Percentiles rank a stretch among this genome's conserved stretches.
These are phyloP conservation scores for Sesia apiformis DNA, from an alignment of 2,888 invertebrate species.

Conservation along the genomic window DNA sequence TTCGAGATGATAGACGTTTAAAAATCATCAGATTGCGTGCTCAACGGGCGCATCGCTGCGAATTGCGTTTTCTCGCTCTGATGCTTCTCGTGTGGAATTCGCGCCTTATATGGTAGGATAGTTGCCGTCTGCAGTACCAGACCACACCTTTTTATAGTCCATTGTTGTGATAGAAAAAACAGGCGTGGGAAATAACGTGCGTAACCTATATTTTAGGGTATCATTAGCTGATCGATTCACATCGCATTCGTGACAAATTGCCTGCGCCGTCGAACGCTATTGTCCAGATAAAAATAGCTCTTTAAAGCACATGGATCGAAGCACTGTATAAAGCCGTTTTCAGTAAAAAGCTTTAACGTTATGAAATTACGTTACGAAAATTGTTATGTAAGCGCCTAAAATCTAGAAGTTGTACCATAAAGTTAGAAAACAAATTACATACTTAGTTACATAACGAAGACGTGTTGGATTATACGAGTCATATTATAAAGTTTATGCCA, in stretches of 20 bases:
- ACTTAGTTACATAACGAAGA: too few relatives aligned
- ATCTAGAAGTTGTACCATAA: too few relatives aligned
- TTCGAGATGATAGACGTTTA: not conserved
- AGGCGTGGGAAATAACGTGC: conserved; percentile 40
- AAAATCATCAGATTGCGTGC: conserved; percentile 10
- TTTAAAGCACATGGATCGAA: too few relatives aligned
- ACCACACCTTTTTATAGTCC: conserved; percentile 25
- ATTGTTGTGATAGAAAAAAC: conserved; percentile 28
- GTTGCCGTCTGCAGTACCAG: conserved; percentile 14
- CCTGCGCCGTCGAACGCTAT: too few relatives aligned
- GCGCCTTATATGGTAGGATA: conserved; percentile 52
- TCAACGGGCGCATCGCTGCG: conserved; percentile 22
- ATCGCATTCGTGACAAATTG: not conserved
- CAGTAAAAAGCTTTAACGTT: too few relatives aligned
- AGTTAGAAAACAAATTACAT: too few relatives aligned
- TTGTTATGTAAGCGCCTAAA: too few relatives aligned
- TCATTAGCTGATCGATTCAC: not conserved
- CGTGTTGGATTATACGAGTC: too few relatives aligned
- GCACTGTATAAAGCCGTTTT: too few relatives aligned
- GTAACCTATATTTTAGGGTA: conserved; percentile 33
- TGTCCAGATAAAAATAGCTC: too few relatives aligned
- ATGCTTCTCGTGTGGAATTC: conserved; percentile 45
- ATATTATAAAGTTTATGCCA: too few relatives aligned
- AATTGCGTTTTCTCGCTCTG: conserved; percentile 38
- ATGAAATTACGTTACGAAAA: too few relatives aligned